phyloP scores from a whole-genome alignment of 64 coral and sea anemone species.

The Exaiptasia diaphana region DNA sequence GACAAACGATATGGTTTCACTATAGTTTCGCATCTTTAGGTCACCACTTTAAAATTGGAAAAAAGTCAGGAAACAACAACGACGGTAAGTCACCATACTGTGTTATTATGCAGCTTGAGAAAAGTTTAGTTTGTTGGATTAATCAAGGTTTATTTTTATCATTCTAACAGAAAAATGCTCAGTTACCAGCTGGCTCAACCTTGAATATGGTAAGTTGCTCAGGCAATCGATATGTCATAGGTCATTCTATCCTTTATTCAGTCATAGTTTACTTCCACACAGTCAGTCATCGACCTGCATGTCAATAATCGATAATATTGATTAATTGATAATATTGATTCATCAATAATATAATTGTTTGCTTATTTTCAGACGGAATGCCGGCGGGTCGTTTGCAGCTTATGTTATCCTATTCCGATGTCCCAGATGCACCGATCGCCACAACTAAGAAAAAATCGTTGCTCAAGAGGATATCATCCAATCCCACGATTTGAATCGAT shows the following conservation, averaged over 20 bases:
- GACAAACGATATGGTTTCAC: neutral
- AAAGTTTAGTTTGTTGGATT: neutral
- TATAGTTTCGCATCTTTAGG: neutral
- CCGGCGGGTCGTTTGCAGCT: constrained; percentile 42
- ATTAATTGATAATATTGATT: no score
- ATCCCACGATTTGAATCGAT: neutral
- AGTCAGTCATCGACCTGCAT: no score
- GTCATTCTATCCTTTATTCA: no score
- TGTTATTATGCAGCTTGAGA: no score
- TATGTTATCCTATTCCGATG: constrained; percentile 63
- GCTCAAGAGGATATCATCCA: constrained; percentile 53
- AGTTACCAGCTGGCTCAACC: constrained; percentile 52
- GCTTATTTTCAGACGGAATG: constrained; percentile 37
- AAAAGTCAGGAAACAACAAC: neutral
- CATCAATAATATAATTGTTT: no score
- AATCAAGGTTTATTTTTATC: neutral
- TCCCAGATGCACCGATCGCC: constrained; percentile 39
- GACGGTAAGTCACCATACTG: neutral
- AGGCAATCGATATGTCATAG: no score
- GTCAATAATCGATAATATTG: no score
- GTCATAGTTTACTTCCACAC: no score
- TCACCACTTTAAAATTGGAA: neutral
- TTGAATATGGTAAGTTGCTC: constrained; percentile 50
- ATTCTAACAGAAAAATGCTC: constrained; percentile 42
- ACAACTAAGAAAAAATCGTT: constrained; percentile 38